Conservation (phyloP, 2,797 vertebrate genomes). For the Lithobates sylvaticus region DNA sequence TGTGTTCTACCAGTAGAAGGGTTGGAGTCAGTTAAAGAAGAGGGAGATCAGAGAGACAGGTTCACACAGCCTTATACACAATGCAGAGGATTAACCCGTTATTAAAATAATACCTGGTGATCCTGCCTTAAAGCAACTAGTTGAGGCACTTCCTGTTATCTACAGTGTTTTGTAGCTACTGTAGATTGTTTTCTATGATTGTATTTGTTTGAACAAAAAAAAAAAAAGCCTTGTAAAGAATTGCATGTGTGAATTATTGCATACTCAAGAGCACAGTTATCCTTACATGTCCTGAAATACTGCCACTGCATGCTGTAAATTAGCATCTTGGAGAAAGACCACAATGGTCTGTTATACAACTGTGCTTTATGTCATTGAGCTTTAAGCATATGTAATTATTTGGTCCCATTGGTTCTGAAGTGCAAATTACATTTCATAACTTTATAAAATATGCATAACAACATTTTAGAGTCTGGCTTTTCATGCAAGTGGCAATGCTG, state of each 20-base stretch:
- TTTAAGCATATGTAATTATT: conserved; percentile 25
- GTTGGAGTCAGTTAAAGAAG: no score
- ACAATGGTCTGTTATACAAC: neutral
- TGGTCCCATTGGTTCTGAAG: conserved; percentile 30
- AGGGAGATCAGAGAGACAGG: no score
- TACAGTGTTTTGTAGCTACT: no score
- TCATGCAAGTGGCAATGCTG: neutral
- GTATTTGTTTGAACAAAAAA: no score
- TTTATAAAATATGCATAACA: conserved; percentile 49
- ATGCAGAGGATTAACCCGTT: no score
- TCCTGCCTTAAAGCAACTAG: no score
- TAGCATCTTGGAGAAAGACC: neutral
- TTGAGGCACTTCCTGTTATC: no score
- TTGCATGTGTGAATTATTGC: neutral
- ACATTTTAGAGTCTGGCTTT: conserved; percentile 18
- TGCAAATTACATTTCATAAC: conserved; percentile 34
- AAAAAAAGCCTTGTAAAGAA: neutral
- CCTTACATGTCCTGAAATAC: neutral
- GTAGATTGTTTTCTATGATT: no score
- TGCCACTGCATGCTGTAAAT: neutral
- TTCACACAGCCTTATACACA: no score
- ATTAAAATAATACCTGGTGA: no score
- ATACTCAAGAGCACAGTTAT: neutral
- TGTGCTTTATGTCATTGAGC: conserved; percentile 13
- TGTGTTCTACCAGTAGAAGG: no score